Evolutionary conservation across 2,888 invertebrate species (phyloP).

Genomic region (Caenorhabditis sp.): DNA sequence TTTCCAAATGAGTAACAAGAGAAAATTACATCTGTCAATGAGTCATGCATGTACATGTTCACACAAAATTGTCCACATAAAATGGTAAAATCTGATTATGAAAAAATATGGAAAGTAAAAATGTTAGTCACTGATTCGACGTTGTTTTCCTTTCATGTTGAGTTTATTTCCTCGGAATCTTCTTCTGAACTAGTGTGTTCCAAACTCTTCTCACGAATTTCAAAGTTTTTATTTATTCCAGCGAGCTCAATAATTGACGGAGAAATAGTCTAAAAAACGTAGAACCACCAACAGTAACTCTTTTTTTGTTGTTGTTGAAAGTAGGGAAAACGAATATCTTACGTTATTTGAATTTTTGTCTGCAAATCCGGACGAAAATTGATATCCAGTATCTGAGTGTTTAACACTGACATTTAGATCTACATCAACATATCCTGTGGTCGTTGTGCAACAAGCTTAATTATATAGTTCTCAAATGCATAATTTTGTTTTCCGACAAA

Average conservation of each 20-base stretch:
- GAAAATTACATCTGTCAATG: too few species aligned
- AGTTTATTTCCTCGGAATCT: too few species aligned
- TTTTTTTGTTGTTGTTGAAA: too few species aligned
- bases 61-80: too few species aligned
- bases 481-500: not conserved
- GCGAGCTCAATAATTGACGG: constrained; percentile 7
- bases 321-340: too few species aligned
- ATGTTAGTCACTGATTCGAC: too few species aligned
- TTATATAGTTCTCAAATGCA: not conserved
- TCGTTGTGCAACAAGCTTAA: constrained; percentile 37
- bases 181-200: not conserved
- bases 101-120: too few species aligned
- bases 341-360: not conserved
- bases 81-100: too few species aligned
- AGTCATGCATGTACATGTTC: too few species aligned
- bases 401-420: constrained; percentile 35
- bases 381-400: not conserved
- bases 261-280: not conserved
- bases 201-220: not conserved
- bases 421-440: constrained; percentile 40
- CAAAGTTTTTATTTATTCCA: not conserved
- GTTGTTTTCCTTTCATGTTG: too few species aligned
- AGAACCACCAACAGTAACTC: too few species aligned
- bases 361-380: not conserved
- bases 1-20: too few species aligned